Evolutionary conservation across 1,140 invertebrate species (phyloP).

Genomic region (Scaptomyza montana): DNA sequence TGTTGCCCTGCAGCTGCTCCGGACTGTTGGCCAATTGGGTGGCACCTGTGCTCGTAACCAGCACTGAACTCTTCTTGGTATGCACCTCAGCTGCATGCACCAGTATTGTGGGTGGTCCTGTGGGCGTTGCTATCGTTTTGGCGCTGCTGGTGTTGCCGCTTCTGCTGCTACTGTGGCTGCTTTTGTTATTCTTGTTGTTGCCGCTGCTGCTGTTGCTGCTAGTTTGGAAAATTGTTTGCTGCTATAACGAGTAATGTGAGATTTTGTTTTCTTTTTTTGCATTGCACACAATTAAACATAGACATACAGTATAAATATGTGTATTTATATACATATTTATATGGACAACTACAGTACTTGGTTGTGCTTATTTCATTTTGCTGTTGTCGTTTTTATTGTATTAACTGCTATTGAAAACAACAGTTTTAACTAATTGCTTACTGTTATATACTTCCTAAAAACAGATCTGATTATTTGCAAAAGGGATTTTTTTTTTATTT

Average conservation of each 20-base stretch:
- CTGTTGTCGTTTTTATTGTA: neutral
- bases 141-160: constrained; percentile 25
- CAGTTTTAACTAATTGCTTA: too few species aligned
- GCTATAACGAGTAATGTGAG: constrained; percentile 83
- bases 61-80: constrained; percentile 58
- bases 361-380: constrained; percentile 4
- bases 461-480: too few species aligned
- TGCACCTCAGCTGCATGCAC: constrained; percentile 72
- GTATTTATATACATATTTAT: neutral
- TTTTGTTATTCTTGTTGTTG: constrained; percentile 36
- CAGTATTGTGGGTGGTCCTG: constrained; percentile 63
- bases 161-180: constrained; percentile 34
- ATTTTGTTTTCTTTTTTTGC: constrained; percentile 25
- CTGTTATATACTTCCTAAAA: too few species aligned
- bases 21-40: constrained; percentile 35
- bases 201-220: constrained; percentile 60
- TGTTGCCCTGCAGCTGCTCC: constrained; percentile 36
- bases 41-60: constrained; percentile 50
- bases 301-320: constrained; percentile 31
- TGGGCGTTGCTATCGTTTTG: constrained; percentile 4
- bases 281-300: constrained; percentile 55
- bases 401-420: too few species aligned
- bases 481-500: too few species aligned
- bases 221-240: constrained; percentile 82
- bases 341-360: neutral